Conservation (phyloP, 2,797 vertebrate species). For the Craterocephalus amniculus region DNA sequence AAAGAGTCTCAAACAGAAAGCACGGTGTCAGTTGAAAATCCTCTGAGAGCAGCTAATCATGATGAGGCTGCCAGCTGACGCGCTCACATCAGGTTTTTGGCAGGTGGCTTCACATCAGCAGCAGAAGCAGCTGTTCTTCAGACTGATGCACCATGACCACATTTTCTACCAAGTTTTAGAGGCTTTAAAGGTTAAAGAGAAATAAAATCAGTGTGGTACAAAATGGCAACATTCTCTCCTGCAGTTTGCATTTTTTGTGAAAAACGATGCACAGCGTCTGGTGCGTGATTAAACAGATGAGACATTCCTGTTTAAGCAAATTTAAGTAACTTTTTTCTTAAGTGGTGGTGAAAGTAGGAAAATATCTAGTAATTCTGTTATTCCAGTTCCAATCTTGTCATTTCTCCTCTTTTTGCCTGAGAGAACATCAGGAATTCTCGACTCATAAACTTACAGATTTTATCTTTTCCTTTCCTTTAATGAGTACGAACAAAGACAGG, state of each 20-base stretch:
- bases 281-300: not conserved
- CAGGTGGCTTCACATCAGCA: conserved; percentile 14
- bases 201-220: not conserved
- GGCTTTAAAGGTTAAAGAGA: not conserved
- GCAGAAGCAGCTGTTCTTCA: conserved; percentile 4
- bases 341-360: too few relatives aligned
- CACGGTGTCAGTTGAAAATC: conserved; percentile 33
- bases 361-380: too few relatives aligned
- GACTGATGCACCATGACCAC: conserved; percentile 18
- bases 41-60: conserved; percentile 53
- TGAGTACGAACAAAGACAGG: too few relatives aligned
- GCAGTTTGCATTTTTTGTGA: not conserved
- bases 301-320: too few relatives aligned
- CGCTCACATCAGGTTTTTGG: conserved; percentile 15
- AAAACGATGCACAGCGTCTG: not conserved
- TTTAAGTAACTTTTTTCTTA: too few relatives aligned
- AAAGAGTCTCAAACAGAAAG: conserved; percentile 44
- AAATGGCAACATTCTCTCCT: not conserved
- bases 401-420: too few relatives aligned
- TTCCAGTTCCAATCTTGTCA: too few relatives aligned
- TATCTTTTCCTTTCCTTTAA: too few relatives aligned
- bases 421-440: too few relatives aligned
- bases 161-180: not conserved
- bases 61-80: conserved; percentile 43
- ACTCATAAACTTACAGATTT: too few relatives aligned